Percentiles rank a stretch among this genome's conserved stretches.
phyloP scores from a whole-genome alignment of 2,113 vertebrate genomes.

The Ciconia boyciana region DNA sequence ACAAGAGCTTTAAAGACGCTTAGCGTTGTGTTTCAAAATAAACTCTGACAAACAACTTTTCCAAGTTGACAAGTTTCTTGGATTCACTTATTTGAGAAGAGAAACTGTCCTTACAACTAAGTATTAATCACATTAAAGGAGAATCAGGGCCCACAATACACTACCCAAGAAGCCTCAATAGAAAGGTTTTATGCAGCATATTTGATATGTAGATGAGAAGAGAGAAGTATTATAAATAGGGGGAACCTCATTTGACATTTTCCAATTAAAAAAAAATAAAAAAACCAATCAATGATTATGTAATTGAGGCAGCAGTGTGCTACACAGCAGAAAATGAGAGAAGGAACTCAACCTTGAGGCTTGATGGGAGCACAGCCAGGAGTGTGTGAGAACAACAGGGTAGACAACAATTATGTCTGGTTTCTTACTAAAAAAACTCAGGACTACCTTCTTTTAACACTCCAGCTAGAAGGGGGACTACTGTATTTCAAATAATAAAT shows the following conservation, averaged over 20 bases:
- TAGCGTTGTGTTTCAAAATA: not conserved
- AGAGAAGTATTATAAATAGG: not conserved
- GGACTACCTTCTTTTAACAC: not conserved
- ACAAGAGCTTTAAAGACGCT: not conserved
- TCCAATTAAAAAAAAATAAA: not conserved
- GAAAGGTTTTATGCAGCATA: not conserved
- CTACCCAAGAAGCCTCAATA: fast-evolving
- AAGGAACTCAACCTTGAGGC: not conserved
- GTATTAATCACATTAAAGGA: not conserved
- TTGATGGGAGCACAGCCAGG: not conserved
- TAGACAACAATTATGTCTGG: not conserved
- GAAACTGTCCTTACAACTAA: not conserved
- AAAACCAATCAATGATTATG: not conserved
- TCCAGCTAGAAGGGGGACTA: not conserved
- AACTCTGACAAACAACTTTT: not conserved
- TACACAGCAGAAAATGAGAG: not conserved
- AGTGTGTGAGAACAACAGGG: not conserved
- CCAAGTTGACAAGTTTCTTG: not conserved
- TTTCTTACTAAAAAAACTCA: not conserved
- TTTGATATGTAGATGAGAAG: not conserved
- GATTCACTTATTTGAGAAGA: not conserved
- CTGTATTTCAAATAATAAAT: not conserved
- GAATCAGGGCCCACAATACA: not conserved
- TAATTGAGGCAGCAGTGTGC: not conserved
- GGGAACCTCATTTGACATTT: not conserved